phyloP scores from a whole-genome alignment of 2,888 invertebrate species.

The Conops quadrifasciatus region DNA sequence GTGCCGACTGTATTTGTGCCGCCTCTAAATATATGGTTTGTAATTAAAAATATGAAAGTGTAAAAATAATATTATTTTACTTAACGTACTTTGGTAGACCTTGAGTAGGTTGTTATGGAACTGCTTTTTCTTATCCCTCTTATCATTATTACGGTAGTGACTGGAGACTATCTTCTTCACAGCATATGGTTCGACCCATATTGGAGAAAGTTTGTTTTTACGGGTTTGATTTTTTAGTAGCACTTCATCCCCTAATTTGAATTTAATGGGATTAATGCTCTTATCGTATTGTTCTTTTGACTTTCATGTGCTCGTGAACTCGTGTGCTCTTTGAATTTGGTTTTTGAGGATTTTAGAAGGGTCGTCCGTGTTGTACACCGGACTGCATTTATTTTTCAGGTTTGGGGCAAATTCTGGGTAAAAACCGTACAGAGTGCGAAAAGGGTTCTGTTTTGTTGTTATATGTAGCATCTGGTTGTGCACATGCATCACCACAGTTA shows the following conservation, averaged over 20 bases:
- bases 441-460: too few relatives aligned
- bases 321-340: not conserved
- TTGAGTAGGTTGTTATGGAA: too few relatives aligned
- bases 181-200: not conserved
- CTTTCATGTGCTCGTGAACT: too few relatives aligned
- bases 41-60: too few relatives aligned
- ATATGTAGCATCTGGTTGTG: too few relatives aligned
- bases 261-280: not conserved
- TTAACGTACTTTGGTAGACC: too few relatives aligned
- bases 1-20: too few relatives aligned
- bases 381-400: not conserved
- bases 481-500: too few relatives aligned
- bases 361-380: not conserved
- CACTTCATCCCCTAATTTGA: not conserved
- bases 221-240: not conserved
- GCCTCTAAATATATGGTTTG: too few relatives aligned
- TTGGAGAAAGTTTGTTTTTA: not conserved
- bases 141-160: not conserved
- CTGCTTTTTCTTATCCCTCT: not conserved
- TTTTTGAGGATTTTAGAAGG: not conserved
- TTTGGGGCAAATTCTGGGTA: not conserved
- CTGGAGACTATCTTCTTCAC: not conserved
- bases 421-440: too few relatives aligned
- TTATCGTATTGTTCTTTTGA: not conserved
- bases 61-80: too few relatives aligned